Evolutionary conservation across 2,113 vertebrate species (phyloP).

Genomic region (Aix galericulata): DNA sequence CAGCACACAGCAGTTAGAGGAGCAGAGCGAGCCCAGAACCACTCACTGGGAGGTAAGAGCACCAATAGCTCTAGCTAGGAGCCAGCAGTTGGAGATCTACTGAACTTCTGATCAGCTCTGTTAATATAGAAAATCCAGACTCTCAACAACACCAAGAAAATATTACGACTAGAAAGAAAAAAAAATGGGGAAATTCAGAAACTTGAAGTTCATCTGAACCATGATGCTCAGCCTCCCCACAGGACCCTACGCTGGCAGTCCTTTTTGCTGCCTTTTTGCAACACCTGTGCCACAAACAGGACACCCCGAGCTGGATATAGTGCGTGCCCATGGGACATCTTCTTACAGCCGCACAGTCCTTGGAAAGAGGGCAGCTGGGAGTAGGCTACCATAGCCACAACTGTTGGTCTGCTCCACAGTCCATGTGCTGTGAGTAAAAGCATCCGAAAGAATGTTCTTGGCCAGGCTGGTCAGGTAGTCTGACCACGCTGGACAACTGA

Average conservation of each 20-base stretch:
- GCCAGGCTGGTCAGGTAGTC: background rate
- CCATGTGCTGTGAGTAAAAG: background rate
- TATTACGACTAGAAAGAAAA: background rate
- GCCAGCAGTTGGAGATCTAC: background rate
- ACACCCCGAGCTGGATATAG: background rate
- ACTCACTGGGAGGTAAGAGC: background rate
- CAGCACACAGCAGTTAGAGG: background rate
- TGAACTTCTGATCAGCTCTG: background rate
- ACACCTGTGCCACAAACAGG: accelerated
- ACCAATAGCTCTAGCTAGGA: constrained; percentile 41
- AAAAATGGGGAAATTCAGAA: background rate
- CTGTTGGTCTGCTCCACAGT: accelerated
- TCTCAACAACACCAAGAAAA: background rate
- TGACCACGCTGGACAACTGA: background rate
- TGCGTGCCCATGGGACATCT: background rate
- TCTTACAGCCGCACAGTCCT: accelerated
- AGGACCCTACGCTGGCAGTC: background rate
- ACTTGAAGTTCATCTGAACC: background rate
- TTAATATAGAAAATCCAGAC: constrained; percentile 12
- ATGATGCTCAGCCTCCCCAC: background rate
- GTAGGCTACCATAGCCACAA: background rate
- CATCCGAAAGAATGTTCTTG: background rate
- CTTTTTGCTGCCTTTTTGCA: background rate
- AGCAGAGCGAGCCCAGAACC: background rate
- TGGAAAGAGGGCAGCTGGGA: background rate